Conservation (phyloP, 2,797 vertebrate genomes). For the Siniperca obscura region DNA sequence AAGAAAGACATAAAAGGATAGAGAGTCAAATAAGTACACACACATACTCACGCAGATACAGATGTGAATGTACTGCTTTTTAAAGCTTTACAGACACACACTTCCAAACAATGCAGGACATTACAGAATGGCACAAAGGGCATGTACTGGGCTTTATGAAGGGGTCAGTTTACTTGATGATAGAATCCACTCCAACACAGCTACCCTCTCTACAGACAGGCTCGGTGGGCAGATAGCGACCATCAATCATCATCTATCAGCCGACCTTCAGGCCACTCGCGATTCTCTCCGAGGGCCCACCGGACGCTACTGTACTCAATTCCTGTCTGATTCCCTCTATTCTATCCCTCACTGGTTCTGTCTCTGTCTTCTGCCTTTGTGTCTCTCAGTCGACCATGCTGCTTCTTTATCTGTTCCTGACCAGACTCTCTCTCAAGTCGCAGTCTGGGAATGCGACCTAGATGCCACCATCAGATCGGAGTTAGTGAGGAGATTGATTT, state of each 20-base stretch:
- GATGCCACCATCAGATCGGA: conserved; percentile 29
- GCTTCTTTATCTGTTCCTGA: conserved; percentile 64
- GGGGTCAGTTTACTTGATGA: conserved; percentile 74
- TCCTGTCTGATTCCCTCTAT: conserved; percentile 58
- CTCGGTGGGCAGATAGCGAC: conserved; percentile 65
- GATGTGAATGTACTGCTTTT: conserved; percentile 25
- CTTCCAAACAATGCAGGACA: conserved; percentile 38
- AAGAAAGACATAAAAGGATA: conserved; percentile 49
- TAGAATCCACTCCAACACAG: conserved; percentile 67
- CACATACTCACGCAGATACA: too few species aligned
- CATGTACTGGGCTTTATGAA: conserved; percentile 52
- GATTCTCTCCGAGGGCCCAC: conserved; percentile 51
- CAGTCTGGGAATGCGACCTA: conserved; percentile 40
- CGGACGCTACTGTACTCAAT: conserved; percentile 56
- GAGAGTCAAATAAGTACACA: conserved; percentile 33
- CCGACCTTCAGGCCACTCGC: conserved; percentile 76
- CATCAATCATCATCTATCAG: conserved; percentile 82
- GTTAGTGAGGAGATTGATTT: conserved; percentile 55
- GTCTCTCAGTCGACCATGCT: conserved; percentile 37
- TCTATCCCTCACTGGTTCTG: conserved; percentile 20
- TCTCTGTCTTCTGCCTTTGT: conserved; percentile 44
- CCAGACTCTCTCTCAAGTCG: conserved; percentile 42
- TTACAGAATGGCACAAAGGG: conserved; percentile 62
- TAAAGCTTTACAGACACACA: conserved; percentile 29
- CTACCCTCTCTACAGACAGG: conserved; percentile 59